Conservation (phyloP, 2,888 invertebrate species). For the Neocrepidodera transversa region DNA sequence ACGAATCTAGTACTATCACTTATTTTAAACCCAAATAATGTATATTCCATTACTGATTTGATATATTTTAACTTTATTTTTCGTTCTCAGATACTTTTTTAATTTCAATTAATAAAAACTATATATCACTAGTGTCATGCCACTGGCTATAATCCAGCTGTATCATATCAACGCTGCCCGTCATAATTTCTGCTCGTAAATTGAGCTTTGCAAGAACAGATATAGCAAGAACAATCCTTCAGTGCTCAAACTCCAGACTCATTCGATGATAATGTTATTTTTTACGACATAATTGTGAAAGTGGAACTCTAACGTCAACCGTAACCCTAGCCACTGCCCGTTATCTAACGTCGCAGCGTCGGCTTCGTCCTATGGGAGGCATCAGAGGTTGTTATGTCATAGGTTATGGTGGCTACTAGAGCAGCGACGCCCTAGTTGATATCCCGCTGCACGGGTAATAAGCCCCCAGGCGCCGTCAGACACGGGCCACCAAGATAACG, state of each 20-base stretch:
- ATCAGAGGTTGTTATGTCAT: conserved; percentile 47
- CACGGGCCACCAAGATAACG: conserved; percentile 16
- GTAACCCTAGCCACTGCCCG: conserved; percentile 28
- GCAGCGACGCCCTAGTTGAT: conserved; percentile 38
- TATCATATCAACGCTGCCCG: neutral
- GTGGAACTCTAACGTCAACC: conserved; percentile 42
- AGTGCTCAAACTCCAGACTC: conserved; percentile 2
- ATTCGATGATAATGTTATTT: conserved; percentile 47
- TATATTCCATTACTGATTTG: too few species aligned
- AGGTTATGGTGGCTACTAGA: conserved; percentile 14
- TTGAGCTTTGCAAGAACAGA: neutral
- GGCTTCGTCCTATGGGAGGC: conserved; percentile 41
- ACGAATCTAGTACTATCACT: too few species aligned
- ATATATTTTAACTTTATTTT: too few species aligned
- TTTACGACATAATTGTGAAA: conserved; percentile 53
- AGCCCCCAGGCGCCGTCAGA: conserved; percentile 18
- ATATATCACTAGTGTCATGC: too few species aligned
- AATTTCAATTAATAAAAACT: too few species aligned
- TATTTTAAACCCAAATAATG: too few species aligned
- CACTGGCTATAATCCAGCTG: too few species aligned
- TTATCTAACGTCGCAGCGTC: conserved; percentile 47
- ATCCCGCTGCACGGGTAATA: conserved; percentile 26
- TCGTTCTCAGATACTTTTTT: too few species aligned
- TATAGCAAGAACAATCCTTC: conserved; percentile 20
- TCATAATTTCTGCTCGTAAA: conserved; percentile 1